Evolutionary conservation across 1,140 invertebrate genomes (phyloP), one percentile per base, ranked within the genome.

Genomic region (Zaprionus inermis): DNA sequence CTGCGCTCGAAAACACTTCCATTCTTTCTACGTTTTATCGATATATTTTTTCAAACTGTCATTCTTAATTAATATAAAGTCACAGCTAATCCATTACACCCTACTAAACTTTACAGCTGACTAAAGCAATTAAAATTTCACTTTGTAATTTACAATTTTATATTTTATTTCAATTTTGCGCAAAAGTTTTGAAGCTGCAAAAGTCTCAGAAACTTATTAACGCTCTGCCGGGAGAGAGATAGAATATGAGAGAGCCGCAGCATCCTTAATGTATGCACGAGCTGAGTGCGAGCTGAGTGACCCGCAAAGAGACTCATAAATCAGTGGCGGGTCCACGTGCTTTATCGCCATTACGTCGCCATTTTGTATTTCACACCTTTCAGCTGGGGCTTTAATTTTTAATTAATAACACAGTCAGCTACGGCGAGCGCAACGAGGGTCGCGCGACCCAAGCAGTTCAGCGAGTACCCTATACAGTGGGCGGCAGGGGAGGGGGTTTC

Each of bases 361-460:
- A 90, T 82, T 78, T 90, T 89, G 49, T 82, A 82, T 85, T 90
- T 90, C 76, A 90, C 85, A 90, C 86, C 86, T 90, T 90, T 90
- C 86, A 82, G 78, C 60, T 61, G 84, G 84, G 78, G 84, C 72
- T 89, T 89, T 89, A 89, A 89, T 89, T 89, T 89, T 89, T 89
- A 89, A 89, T 89, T 89, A 89, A 89, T 89, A 89, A 89, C 78
- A 66, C 38, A 88, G 84, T 73, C 80, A 78, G 65, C 6, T n/a
- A 44, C 14, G 6, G 38, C 7, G 71, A 77, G 78, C 66, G 72
- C 79, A 83, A 86, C 72, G 72, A 68, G 82, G 82, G 72, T 86
- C 76, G 82, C 70, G 72, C 61, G 60, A 77, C 65, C 65, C 58
- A 64, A 59, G 30, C 11, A 16, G 38, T 18, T 44, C n/a, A 44